Percentiles rank a stretch among this genome's conserved stretches.
Conservation (phyloP, 2,888 invertebrate genomes). For the Macaria notata region DNA sequence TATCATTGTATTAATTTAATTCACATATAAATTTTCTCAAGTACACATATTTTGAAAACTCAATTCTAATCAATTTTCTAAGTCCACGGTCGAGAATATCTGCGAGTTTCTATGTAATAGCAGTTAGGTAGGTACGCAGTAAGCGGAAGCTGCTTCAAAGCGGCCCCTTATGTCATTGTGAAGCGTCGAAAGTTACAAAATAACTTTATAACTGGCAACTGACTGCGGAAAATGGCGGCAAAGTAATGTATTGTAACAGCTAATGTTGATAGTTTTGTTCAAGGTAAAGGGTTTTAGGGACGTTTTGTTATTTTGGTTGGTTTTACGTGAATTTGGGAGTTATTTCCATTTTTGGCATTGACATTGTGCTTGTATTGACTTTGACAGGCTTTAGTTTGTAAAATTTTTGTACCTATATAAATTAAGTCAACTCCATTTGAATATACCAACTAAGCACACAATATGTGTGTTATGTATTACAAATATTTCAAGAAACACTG, state of each 20-base stretch:
- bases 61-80: too few species aligned
- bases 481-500: constrained; percentile 38
- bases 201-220: constrained; percentile 58
- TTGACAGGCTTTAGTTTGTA: too few species aligned
- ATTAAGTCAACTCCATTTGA: too few species aligned
- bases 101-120: constrained; percentile 32
- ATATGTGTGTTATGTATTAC: constrained; percentile 5
- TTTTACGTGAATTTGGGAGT: too few species aligned
- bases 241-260: constrained; percentile 49
- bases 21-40: too few species aligned
- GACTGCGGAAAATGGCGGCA: constrained; percentile 58
- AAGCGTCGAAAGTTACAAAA: constrained; percentile 39
- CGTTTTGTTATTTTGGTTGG: constrained; percentile 25
- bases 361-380: too few species aligned
- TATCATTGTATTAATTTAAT: too few species aligned
- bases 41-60: too few species aligned
- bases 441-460: too few species aligned
- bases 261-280: constrained; percentile 46
- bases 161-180: constrained; percentile 63
- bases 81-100: too few species aligned
- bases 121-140: constrained; percentile 58
- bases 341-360: too few species aligned
- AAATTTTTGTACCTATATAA: too few species aligned
- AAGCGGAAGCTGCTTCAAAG: constrained; percentile 61
- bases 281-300: constrained; percentile 34